A percentile compares a stretch with the other conserved stretches of the same genome.
phyloP scores from a whole-genome alignment of 2,888 invertebrate genomes.

The Clusia tigrina region DNA sequence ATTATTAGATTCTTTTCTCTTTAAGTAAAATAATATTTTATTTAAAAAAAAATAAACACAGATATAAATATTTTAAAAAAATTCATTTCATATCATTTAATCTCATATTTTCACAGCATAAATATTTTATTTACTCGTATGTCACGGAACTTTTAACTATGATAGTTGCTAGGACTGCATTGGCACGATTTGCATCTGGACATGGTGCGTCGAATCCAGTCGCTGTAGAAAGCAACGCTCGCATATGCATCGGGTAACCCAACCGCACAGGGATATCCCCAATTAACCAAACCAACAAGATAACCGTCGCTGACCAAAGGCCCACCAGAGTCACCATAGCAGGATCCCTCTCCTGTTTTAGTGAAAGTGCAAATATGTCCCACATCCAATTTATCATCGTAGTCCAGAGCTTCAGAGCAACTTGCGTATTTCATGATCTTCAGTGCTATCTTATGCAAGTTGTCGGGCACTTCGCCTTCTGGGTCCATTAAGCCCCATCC shows the following conservation, averaged over 20 bases:
- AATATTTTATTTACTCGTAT: too few species aligned
- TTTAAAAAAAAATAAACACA: too few species aligned
- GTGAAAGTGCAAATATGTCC: slow-evolving; percentile 69
- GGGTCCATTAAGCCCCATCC: slow-evolving; percentile 69
- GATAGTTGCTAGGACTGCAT: background rate
- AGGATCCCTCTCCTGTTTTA: slow-evolving; percentile 66
- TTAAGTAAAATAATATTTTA: too few species aligned
- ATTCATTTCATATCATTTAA: too few species aligned
- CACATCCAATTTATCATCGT: slow-evolving; percentile 65
- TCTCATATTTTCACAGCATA: too few species aligned
- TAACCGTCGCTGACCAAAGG: slow-evolving; percentile 43
- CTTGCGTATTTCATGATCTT: slow-evolving; percentile 66
- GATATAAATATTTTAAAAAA: too few species aligned
- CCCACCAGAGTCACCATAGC: slow-evolving; percentile 53
- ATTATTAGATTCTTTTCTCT: too few species aligned
- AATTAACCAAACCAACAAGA: slow-evolving; percentile 53
- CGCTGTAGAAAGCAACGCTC: slow-evolving; percentile 48
- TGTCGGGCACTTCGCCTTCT: slow-evolving; percentile 65
- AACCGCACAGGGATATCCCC: slow-evolving; percentile 52
- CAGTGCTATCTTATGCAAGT: slow-evolving; percentile 68
- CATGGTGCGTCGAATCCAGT: slow-evolving; percentile 43
- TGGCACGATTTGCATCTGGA: background rate
- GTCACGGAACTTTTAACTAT: background rate
- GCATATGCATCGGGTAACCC: slow-evolving; percentile 56
- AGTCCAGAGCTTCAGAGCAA: slow-evolving; percentile 65